Conservation (phyloP, 2,797 vertebrate species). For the Chelmon rostratus region DNA sequence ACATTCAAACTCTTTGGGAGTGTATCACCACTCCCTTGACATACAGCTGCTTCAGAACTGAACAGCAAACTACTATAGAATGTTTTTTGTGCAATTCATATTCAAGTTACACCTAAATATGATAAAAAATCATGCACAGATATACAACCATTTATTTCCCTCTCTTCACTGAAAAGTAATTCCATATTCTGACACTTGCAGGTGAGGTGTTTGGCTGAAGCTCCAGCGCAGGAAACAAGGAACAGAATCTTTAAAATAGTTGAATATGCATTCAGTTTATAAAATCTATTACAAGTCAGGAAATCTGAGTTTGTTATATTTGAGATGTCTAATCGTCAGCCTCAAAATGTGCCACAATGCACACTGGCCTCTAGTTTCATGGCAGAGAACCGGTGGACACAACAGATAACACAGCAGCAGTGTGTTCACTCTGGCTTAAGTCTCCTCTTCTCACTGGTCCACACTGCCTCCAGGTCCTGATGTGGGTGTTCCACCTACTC, state of each 20-base stretch:
- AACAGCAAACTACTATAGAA: not conserved
- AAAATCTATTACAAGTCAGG: constrained; percentile 2
- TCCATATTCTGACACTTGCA: constrained; percentile 10
- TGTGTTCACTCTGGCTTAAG: not conserved
- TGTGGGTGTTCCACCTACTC: not conserved
- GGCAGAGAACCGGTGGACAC: not conserved
- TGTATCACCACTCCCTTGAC: constrained; percentile 6
- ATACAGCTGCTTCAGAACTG: constrained; percentile 21
- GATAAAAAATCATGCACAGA: constrained; percentile 14
- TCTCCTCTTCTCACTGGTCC: not conserved
- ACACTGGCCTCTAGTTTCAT: constrained; percentile 11
- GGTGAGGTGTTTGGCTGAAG: constrained; percentile 19
- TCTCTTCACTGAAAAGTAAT: not conserved
- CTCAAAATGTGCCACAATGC: not conserved
- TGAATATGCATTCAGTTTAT: not conserved
- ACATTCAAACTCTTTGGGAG: constrained; percentile 40
- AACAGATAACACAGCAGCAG: not conserved
- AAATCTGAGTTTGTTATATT: constrained; percentile 1
- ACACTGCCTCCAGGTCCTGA: not conserved
- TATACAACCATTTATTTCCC: not conserved
- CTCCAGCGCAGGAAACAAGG: constrained; percentile 13
- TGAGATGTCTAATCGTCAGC: constrained; percentile 2
- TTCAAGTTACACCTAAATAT: constrained; percentile 23
- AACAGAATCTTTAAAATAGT: constrained; percentile 15
- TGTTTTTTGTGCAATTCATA: constrained; percentile 10